These are phyloP conservation scores for Rotaria sp. DNA, from an alignment of 2,888 invertebrate genomes.

Conservation along the genomic window DNA sequence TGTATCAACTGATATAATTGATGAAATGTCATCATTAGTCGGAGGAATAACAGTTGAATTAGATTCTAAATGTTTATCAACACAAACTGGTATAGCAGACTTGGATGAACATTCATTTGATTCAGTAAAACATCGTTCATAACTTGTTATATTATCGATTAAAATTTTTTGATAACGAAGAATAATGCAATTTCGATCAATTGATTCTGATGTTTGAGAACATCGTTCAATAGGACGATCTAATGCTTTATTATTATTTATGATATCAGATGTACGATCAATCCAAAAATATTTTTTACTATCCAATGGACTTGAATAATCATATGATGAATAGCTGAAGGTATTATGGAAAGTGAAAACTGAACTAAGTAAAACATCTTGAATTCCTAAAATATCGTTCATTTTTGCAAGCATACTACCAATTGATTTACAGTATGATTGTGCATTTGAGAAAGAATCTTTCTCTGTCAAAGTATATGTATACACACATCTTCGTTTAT, in stretches of 20 bases:
- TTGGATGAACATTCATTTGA: not conserved
- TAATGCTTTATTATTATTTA: not conserved
- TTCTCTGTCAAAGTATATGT: not conserved
- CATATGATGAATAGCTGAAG: too few species aligned
- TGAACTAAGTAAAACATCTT: not conserved
- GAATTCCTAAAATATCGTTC: not conserved
- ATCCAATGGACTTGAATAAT: not conserved
- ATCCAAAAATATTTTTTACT: not conserved
- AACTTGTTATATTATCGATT: not conserved
- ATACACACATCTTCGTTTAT: not conserved
- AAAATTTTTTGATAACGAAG: not conserved
- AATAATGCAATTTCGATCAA: not conserved
- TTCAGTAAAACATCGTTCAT: not conserved
- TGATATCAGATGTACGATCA: not conserved
- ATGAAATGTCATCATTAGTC: not conserved
- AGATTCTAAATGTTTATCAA: not conserved
- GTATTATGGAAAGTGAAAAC: not conserved
- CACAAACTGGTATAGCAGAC: not conserved
- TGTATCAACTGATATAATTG: not conserved
- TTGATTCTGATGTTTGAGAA: not conserved
- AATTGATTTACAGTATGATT: not conserved
- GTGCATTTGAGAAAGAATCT: not conserved
- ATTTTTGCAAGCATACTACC: not conserved
- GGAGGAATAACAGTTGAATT: not conserved
- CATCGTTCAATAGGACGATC: not conserved